phyloP scores from a whole-genome alignment of 2,797 vertebrate genomes.

The Numenius phaeopus region DNA sequence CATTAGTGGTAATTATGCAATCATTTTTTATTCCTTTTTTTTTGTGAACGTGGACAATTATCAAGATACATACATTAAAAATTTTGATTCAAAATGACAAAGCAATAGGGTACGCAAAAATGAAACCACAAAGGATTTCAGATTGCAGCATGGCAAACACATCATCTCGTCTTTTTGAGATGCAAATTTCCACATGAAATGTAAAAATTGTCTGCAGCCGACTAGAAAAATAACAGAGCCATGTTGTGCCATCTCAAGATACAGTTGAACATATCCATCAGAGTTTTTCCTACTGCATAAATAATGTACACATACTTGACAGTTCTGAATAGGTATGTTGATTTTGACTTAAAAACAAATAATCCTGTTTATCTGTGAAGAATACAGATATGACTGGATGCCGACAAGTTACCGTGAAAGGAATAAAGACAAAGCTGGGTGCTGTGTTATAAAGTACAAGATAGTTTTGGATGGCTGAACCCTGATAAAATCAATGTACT shows the following conservation, averaged over 20 bases:
- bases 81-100: neutral
- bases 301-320: neutral
- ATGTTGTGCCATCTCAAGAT: neutral
- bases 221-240: neutral
- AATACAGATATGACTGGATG: neutral
- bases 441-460: neutral
- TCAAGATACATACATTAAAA: neutral
- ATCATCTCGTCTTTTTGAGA: slow-evolving; percentile 8
- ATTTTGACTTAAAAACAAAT: slow-evolving; percentile 11
- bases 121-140: neutral
- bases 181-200: slow-evolving; percentile 32
- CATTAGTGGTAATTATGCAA: neutral
- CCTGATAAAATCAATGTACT: neutral
- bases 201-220: neutral
- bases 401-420: neutral
- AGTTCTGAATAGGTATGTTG: neutral
- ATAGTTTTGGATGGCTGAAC: neutral
- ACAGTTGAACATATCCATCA: neutral
- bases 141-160: neutral
- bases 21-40: neutral
- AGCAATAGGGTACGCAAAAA: neutral
- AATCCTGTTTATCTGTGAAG: neutral
- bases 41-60: neutral
- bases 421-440: neutral
- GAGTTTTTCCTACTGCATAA: neutral